Evolutionary conservation across 1,140 invertebrate genomes (phyloP), one percentile per base, ranked within the genome.

Genomic region (Anadara kagoshimensis): DNA sequence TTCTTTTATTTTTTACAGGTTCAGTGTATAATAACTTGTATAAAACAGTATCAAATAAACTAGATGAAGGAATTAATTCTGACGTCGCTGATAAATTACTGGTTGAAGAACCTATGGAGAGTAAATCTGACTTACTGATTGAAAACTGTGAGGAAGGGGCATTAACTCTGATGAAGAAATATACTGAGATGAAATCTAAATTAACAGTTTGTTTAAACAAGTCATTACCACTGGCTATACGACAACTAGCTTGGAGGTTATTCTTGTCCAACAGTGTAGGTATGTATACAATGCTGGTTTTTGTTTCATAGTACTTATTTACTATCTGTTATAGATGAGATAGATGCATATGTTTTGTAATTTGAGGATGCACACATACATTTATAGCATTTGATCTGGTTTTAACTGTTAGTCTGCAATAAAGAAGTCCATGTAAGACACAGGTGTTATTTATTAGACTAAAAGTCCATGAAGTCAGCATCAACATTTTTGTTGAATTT

Each of bases 151-250:
- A 85, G 49, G 83, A 86, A 79, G 78, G 86, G 47, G 70, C 81
- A 36, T 57, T 87, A 1, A 85, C 83, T 67, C 54, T 88, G 41
- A 67, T 88, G 58, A 85, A 83, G 54, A 85, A 84, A 67, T 88
- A 86, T 86, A 86, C 87, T 36, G 86, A 88, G 20, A 86, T 88
- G 83, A 88, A 86, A 70, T 70, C 69, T 26, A 88, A 88, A 58
- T 73, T 87, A 1, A 76, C 82, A 41, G 73, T 85, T 22, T 85
- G 83, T 75, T 75, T 87, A 18, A 88, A 88, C 61, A 83, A 87
- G 69, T 80, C 87, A 14, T 72, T 87, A 3, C 79, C 83, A 18
- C 45, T 64, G 22, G 73, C 79, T 68, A 70, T 87, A 29, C 74
- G 87, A 43, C 79, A 83, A 49, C 53, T 86, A n/a, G 81, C 83